Base-by-base conservation (phyloP, 2,113 vertebrate genomes). In the Morone chrysops region DNA sequence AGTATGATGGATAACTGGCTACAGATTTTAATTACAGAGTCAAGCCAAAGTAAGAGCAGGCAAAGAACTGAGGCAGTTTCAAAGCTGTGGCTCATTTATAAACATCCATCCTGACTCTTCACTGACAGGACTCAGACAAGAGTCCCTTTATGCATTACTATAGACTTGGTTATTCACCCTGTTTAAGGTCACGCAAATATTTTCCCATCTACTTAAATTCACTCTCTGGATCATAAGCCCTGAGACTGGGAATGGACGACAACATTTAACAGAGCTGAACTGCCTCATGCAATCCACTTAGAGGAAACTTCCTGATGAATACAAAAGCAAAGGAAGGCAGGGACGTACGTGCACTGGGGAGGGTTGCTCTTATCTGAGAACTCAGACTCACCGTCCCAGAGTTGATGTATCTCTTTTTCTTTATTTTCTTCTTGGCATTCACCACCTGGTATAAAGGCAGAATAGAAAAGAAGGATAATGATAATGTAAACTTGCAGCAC, bases 341-440 rank as follows among this genome's bases (percentile, higher is more conserved):
- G 69, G 12, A n/a, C 43, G 73, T 62, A 70, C 25, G 56, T 54
- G 74, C 51, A 82, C 11, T 60, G 51, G 50, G 66, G 13, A 75
- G 60, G 45, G 69, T 73, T 65, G 13, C 62, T 72, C 66, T 89
- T 71, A 85, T 84, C 73, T 80, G 36, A 72, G 76, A 78, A 71
- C 45, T 70, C 9, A 83, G 80, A 95, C 96, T 97, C 86, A 99
- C 97, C 50, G 97, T 98, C 89, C 97, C 97, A 1, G 97, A 98
- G 95, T 98, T 97, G 83, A 96, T 92, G 47, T 98, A 99, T 93
- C 97, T 96, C 95, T 97, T 98, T 85, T 99, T 99, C 96, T 99
- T 99, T 90, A 97, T 95, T 93, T 98, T 99, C 96, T 99, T 99
- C 93, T 97, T 97, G 10, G 97, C 95, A 83, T 98, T 98, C 92